Evolutionary conservation across 2,797 vertebrate species (phyloP).

Genomic region (Chromobotia macracanthus): DNA sequence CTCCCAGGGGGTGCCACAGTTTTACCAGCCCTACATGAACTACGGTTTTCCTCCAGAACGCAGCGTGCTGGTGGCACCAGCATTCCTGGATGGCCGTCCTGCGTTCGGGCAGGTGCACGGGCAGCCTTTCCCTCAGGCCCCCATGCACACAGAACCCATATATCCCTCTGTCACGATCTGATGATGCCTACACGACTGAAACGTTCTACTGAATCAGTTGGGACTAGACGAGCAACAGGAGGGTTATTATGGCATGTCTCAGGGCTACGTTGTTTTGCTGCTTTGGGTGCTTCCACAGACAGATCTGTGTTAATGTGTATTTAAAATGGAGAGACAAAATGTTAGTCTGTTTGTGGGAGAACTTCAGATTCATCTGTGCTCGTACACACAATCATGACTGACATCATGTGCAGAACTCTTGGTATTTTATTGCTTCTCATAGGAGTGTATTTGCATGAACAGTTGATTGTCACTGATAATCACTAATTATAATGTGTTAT

Average conservation of each 20-base stretch:
- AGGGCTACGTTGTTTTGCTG: background rate
- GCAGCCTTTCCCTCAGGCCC: slow-evolving; percentile 55
- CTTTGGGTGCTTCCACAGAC: background rate
- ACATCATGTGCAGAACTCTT: background rate
- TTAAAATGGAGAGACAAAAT: background rate
- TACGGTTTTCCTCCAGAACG: slow-evolving; percentile 61
- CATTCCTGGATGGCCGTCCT: slow-evolving; percentile 61
- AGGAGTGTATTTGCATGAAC: slow-evolving; percentile 44
- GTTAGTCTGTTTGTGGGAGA: background rate
- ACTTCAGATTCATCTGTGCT: background rate
- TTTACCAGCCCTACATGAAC: slow-evolving; percentile 59
- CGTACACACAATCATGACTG: background rate
- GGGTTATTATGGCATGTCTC: background rate
- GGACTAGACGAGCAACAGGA: background rate
- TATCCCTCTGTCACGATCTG: slow-evolving; percentile 58
- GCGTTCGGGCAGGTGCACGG: slow-evolving; percentile 54
- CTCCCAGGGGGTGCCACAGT: slow-evolving; percentile 50
- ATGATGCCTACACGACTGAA: slow-evolving; percentile 15
- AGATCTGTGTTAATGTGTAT: background rate
- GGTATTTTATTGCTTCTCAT: slow-evolving; percentile 53
- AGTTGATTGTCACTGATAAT: slow-evolving; percentile 51
- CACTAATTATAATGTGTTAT: slow-evolving; percentile 50
- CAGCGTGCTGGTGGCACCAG: slow-evolving; percentile 53
- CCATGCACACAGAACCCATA: slow-evolving; percentile 58
- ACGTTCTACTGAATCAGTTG: background rate